phyloP scores from a whole-genome alignment of 2,113 vertebrate species.

The Amia ocellicauda region DNA sequence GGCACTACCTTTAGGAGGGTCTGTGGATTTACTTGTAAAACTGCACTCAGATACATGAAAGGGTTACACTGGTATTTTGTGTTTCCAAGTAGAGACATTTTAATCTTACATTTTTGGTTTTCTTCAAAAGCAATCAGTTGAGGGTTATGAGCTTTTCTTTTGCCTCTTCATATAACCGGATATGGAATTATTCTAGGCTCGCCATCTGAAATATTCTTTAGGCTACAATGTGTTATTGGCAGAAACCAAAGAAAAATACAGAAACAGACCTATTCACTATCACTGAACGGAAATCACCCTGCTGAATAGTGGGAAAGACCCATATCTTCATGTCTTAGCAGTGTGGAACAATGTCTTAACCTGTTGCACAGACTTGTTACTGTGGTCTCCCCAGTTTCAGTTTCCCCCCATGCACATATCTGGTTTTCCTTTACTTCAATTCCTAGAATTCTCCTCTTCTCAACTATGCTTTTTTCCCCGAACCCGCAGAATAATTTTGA shows the following conservation, averaged over 20 bases:
- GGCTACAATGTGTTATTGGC: slow-evolving; percentile 31
- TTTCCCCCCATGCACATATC: slow-evolving; percentile 13
- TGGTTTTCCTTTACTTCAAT: slow-evolving; percentile 20
- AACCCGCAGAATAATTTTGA: slow-evolving; percentile 27
- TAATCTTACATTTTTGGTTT: too few species aligned
- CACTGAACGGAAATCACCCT: slow-evolving; percentile 42
- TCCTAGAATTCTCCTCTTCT: slow-evolving; percentile 29
- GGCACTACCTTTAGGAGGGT: too few species aligned
- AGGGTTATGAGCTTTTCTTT: too few species aligned
- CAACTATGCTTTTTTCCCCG: slow-evolving; percentile 23
- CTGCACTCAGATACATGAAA: too few species aligned
- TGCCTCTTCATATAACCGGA: slow-evolving; percentile 6
- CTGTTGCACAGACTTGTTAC: slow-evolving; percentile 51
- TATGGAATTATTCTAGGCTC: slow-evolving; percentile 33
- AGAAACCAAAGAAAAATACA: slow-evolving; percentile 21
- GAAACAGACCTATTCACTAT: slow-evolving; percentile 40
- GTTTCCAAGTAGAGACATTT: too few species aligned
- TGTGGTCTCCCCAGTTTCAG: slow-evolving; percentile 34
- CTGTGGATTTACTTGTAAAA: too few species aligned
- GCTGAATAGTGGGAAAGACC: slow-evolving; percentile 45
- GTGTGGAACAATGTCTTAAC: slow-evolving; percentile 41
- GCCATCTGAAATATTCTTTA: slow-evolving; percentile 33
- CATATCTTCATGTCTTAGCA: slow-evolving; percentile 42
- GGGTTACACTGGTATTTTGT: too few species aligned
- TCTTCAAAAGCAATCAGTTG: too few species aligned